Percentiles rank a stretch among this genome's conserved stretches.
phyloP scores from a whole-genome alignment of 2,113 vertebrate species.

The Donacobius atricapilla region DNA sequence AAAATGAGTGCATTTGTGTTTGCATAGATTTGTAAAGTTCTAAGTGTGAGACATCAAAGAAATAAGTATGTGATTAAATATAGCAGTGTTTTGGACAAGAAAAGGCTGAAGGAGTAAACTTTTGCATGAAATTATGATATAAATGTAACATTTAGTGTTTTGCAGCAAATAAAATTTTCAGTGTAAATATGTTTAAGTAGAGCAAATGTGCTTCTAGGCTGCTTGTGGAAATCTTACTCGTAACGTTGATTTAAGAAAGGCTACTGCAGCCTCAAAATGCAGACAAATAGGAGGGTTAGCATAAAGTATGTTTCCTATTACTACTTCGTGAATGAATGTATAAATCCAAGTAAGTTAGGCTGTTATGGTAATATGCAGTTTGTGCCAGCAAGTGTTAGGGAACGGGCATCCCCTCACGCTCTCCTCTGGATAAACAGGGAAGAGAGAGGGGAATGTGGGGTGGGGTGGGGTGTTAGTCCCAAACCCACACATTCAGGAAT shows the following conservation, averaged over 20 bases:
- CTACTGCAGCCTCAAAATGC: neutral
- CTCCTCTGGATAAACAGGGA: neutral
- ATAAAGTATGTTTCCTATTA: neutral
- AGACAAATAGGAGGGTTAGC: neutral
- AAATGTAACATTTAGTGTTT: neutral
- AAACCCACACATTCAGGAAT: neutral
- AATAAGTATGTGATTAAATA: neutral
- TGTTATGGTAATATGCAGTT: neutral
- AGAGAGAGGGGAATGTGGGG: neutral
- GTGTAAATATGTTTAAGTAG: neutral
- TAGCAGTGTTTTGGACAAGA: neutral
- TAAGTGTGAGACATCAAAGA: neutral
- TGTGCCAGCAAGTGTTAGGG: neutral
- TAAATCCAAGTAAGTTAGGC: neutral
- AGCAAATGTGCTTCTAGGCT: neutral
- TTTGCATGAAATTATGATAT: neutral
- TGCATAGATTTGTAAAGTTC: neutral
- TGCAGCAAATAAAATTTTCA: neutral
- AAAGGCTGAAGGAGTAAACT: neutral
- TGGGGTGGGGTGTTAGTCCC: neutral
- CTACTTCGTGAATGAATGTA: neutral
- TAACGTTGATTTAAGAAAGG: constrained; percentile 16
- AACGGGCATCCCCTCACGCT: neutral
- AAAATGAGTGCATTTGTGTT: neutral
- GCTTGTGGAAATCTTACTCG: neutral